These are phyloP conservation scores for Solea senegalensis DNA, from an alignment of 2,113 vertebrate species.

Conservation along the genomic window DNA sequence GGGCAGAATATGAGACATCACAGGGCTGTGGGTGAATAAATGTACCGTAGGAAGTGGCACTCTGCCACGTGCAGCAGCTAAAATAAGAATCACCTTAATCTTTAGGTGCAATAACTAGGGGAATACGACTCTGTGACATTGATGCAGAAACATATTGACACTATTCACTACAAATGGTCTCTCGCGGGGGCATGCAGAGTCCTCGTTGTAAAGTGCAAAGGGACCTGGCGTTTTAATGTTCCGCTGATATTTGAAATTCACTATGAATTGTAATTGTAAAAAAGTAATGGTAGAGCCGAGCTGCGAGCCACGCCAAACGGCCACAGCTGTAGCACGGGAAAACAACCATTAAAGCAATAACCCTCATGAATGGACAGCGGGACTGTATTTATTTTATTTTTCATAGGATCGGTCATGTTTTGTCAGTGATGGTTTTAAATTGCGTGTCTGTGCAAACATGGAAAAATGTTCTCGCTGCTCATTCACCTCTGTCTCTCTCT, in stretches of 20 bases:
- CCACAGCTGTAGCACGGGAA: conserved; percentile 24
- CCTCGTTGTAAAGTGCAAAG: conserved; percentile 2
- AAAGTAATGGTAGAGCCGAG: conserved; percentile 16
- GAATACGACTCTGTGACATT: conserved; percentile 15
- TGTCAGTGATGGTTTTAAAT: conserved; percentile 20
- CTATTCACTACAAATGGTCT: conserved; percentile 3
- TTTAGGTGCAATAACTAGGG: conserved; percentile 7
- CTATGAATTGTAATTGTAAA: conserved; percentile 30
- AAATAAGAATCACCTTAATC: conserved; percentile 39
- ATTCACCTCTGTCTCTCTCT: not conserved
- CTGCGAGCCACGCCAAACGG: not conserved
- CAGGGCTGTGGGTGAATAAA: not conserved
- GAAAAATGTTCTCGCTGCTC: conserved; percentile 12
- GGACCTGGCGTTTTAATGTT: conserved; percentile 13
- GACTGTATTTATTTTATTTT: conserved; percentile 13
- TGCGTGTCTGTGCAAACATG: conserved; percentile 9
- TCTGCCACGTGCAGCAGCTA: conserved; percentile 20
- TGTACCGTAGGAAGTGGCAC: not conserved
- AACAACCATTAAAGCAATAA: conserved; percentile 18
- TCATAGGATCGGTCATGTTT: not conserved
- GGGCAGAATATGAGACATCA: not conserved
- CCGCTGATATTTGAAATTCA: conserved; percentile 36
- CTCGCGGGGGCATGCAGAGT: not conserved
- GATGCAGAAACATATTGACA: conserved; percentile 36
- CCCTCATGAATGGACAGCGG: not conserved